phyloP scores from a whole-genome alignment of 2,888 invertebrate genomes.

The Seladonia tumulorum region DNA sequence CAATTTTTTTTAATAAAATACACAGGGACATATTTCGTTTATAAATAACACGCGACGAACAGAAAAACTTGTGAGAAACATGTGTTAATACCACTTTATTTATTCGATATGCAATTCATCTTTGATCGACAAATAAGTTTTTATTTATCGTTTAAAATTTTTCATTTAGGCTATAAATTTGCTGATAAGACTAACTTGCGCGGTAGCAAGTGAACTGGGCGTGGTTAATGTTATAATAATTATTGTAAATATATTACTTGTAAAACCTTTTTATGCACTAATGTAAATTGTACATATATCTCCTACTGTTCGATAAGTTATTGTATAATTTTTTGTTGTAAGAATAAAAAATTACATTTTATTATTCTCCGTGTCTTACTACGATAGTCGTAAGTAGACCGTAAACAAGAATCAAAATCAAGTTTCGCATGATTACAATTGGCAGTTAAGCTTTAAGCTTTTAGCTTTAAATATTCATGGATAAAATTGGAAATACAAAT shows the following conservation, averaged over 20 bases:
- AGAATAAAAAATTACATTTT: slow-evolving; percentile 61
- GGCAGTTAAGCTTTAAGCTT: not conserved
- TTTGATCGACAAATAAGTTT: not conserved
- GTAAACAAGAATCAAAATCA: not conserved
- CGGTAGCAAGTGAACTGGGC: not conserved
- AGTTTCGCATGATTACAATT: not conserved
- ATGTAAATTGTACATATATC: slow-evolving; percentile 67
- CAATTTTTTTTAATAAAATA: not conserved
- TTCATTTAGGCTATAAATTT: not conserved
- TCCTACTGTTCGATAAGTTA: slow-evolving; percentile 64
- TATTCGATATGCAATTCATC: not conserved
- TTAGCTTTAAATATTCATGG: not conserved
- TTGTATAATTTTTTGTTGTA: slow-evolving; percentile 62
- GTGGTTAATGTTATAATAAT: slow-evolving; percentile 9
- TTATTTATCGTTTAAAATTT: not conserved
- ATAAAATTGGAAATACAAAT: not conserved
- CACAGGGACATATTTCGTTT: not conserved
- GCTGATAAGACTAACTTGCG: not conserved
- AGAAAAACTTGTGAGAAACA: not conserved
- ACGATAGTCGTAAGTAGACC: not conserved
- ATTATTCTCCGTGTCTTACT: not conserved
- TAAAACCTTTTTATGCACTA: slow-evolving; percentile 14
- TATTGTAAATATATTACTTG: slow-evolving; percentile 11
- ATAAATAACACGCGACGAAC: not conserved
- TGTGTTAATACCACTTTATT: not conserved